Evolutionary conservation across 2,888 invertebrate genomes (phyloP), one percentile per base, ranked within the genome.

Genomic region (Apoda limacodes): DNA sequence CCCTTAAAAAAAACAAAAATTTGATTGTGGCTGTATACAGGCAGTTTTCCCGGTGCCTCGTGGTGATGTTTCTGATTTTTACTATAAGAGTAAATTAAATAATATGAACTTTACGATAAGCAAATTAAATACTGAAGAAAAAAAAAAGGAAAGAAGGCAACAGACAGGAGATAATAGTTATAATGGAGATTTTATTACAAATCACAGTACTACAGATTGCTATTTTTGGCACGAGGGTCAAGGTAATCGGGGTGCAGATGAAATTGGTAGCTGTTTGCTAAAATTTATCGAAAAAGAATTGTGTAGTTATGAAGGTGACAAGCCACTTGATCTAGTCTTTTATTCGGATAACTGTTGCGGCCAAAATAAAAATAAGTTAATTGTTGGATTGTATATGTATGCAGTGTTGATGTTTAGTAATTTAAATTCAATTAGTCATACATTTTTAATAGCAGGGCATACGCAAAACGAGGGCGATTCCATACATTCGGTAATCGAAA

Each of bases 201-300:
- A 31, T 20, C 25, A 31, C 2, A 31, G 26, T 28, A 24, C 13
- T 23, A 28, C 32, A 17, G 24, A 33, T 4, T 33, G 32, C 23
- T 31, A 31, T 14, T 25, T 25, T 31, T 31, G 31, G 31, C 31
- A 31, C 13, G 31, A 25, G 14, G 25, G 25, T 25, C 15, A 25
- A 31, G 31, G 31, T n/a, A 10, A 25, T 25, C 21, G 20, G 13
- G 31, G 31, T 20, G 25, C 25, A 12, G 31, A 31, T 30, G 24
- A 24, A 24, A 30, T 30, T 14, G 30, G 30, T 6, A 30, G 24
- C 24, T 30, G 30, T 11, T 17, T 30, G 30, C 11, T 30, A 9
- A 30, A 30, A 30, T 30, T 30, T 19, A 24, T 30, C 9, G 31
- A 31, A 31, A 24, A 31, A 19, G 19, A 31, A 30, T 9, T 30